These are phyloP conservation scores for Terebella lapidaria DNA, from an alignment of 2,888 invertebrate genomes.

Conservation along the genomic window DNA sequence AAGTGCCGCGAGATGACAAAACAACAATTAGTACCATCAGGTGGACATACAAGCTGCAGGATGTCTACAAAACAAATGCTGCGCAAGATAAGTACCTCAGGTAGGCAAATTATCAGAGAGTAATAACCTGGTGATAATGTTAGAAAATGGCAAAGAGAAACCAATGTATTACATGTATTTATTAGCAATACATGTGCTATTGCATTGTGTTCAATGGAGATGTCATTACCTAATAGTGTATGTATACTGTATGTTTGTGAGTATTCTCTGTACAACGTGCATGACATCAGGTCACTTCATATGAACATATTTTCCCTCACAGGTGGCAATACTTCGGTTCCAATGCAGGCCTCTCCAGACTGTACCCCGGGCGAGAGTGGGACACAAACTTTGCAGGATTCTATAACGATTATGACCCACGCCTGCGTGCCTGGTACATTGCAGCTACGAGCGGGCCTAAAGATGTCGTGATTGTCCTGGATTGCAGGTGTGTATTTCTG, in stretches of 20 bases:
- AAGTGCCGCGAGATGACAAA: conserved; percentile 49
- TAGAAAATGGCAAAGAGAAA: no score
- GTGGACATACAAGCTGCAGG: conserved; percentile 47
- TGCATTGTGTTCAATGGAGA: no score
- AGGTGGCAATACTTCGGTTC: conserved; percentile 56
- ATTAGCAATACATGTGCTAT: no score
- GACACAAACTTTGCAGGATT: conserved; percentile 54
- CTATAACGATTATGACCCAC: conserved; percentile 54
- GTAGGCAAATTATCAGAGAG: no score
- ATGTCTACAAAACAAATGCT: conserved; percentile 45
- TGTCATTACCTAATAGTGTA: no score
- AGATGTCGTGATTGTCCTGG: conserved; percentile 53
- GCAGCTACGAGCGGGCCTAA: conserved; percentile 55
- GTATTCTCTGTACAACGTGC: no score
- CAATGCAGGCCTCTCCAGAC: conserved; percentile 46
- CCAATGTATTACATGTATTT: no score
- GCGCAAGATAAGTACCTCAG: conserved; percentile 42
- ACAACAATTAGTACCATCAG: conserved; percentile 45
- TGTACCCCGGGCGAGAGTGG: conserved; percentile 54
- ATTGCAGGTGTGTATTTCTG: conserved; percentile 50
- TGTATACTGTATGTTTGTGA: no score
- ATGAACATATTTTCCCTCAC: conserved; percentile 3
- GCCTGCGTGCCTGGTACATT: conserved; percentile 53
- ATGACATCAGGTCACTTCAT: no score
- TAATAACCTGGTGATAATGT: no score